Conservation (phyloP, 2,113 vertebrate species). For the Pelodiscus sinensis region DNA sequence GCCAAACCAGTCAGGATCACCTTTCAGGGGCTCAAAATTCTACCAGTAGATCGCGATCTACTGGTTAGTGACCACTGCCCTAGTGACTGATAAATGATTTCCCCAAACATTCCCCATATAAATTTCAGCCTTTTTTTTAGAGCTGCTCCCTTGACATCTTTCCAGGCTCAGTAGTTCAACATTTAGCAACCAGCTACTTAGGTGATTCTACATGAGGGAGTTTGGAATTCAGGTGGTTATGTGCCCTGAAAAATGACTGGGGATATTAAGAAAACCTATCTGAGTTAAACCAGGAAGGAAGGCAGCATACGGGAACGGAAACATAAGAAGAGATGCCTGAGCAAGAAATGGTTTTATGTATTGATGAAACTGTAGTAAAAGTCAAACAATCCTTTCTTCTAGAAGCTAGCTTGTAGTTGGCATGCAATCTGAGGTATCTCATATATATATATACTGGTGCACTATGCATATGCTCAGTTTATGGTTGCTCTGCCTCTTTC, state of each 20-base stretch:
- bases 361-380: neutral
- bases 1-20: too few species aligned
- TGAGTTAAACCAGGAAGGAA: neutral
- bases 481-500: neutral
- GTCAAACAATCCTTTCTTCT: neutral
- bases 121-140: neutral
- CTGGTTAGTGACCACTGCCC: too few species aligned
- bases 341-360: neutral
- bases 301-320: neutral
- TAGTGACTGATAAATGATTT: conserved; percentile 38
- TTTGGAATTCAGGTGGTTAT: neutral
- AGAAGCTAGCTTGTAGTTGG: too few species aligned
- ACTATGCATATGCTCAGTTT: neutral
- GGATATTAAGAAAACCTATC: neutral
- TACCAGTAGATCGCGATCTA: too few species aligned
- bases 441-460: neutral
- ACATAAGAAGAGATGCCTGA: neutral
- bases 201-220: neutral
- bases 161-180: neutral
- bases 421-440: neutral
- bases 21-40: too few species aligned
- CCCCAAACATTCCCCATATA: conserved; percentile 29
- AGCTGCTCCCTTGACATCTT: neutral
- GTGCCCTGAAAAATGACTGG: neutral
- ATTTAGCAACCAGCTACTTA: neutral